These are phyloP conservation scores for Dasysyrphus albostriatus DNA, from an alignment of 2,888 invertebrate genomes.

Conservation along the genomic window DNA sequence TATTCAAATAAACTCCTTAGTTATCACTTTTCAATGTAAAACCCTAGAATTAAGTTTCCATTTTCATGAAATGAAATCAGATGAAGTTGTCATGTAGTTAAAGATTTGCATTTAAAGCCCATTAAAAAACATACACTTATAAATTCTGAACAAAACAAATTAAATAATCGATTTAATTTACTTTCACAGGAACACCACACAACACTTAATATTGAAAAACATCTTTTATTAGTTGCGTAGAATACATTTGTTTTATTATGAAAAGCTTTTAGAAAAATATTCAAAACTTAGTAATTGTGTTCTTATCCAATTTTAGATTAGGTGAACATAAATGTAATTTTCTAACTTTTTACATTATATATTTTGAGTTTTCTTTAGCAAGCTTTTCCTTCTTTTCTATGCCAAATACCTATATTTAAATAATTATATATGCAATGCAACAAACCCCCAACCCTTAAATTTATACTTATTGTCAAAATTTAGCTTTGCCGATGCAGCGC, in stretches of 20 bases:
- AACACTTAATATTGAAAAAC: constrained; percentile 13
- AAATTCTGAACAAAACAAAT: not conserved
- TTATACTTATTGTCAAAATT: constrained; percentile 68
- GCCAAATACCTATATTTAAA: constrained; percentile 50
- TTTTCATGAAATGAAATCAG: not conserved
- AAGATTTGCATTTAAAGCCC: not conserved
- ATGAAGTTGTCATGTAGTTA: not conserved
- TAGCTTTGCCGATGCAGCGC: constrained; percentile 80
- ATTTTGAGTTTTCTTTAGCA: constrained; percentile 58
- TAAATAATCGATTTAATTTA: not conserved
- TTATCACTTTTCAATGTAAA: not conserved
- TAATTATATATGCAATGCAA: constrained; percentile 70
- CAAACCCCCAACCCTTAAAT: constrained; percentile 70
- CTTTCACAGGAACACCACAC: constrained; percentile 45
- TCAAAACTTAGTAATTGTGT: not conserved
- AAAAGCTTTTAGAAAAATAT: not conserved
- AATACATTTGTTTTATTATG: not conserved
- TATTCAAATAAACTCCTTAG: not conserved
- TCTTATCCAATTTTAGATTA: not conserved
- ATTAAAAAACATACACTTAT: not conserved
- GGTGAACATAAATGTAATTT: not conserved
- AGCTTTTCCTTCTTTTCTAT: constrained; percentile 50
- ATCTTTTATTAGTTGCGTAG: constrained; percentile 35
- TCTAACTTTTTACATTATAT: constrained; percentile 6
- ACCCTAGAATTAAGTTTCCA: not conserved